Evolutionary conservation across 2,797 vertebrate species (phyloP).

Genomic region (Danio choprae): DNA sequence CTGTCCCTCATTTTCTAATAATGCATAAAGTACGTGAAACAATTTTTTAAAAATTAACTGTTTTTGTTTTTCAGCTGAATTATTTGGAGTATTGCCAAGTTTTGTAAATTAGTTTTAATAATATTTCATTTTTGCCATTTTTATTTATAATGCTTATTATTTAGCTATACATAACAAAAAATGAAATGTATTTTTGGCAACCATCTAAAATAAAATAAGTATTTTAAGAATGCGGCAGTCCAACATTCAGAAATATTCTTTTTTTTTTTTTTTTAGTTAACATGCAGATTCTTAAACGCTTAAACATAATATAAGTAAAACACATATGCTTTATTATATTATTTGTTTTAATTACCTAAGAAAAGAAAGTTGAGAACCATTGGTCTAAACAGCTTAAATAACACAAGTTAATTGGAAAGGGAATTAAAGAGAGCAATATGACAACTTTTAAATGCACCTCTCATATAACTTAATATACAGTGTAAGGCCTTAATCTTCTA

Average conservation of each 20-base stretch:
- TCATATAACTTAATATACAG: not conserved
- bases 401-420: not conserved
- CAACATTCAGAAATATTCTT: not conserved
- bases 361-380: constrained; percentile 8
- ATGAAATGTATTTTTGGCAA: no score
- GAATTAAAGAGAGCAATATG: not conserved
- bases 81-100: no score
- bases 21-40: not conserved
- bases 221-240: not conserved
- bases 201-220: no score
- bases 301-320: no score
- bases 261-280: not conserved
- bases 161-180: no score
- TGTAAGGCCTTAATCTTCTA: not conserved
- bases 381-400: not conserved
- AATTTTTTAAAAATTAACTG: no score
- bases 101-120: no score
- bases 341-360: not conserved
- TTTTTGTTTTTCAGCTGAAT: no score
- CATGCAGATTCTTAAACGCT: not conserved
- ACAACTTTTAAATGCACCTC: not conserved
- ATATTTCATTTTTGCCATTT: no score
- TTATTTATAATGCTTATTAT: no score
- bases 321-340: not conserved
- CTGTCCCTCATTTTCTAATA: not conserved